Conservation (phyloP, 2,797 vertebrate species). For the Sebastes jordani region DNA sequence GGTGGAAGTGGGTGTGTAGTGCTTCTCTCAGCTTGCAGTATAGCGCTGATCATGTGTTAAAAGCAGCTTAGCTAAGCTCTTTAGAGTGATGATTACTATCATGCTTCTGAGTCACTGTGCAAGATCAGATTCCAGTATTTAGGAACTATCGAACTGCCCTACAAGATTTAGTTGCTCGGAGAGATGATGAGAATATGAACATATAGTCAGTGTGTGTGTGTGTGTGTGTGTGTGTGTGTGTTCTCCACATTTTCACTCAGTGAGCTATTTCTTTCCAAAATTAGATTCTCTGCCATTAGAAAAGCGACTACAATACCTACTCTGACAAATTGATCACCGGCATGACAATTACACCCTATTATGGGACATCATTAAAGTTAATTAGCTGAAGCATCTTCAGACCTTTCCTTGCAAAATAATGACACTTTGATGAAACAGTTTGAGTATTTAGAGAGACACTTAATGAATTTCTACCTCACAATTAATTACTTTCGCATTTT, state of each 20-base stretch:
- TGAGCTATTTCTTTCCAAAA: conserved; percentile 15
- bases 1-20: conserved; percentile 33
- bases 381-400: conserved; percentile 52
- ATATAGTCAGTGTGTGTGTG: conserved; percentile 18
- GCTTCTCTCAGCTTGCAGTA: conserved; percentile 41
- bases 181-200: conserved; percentile 24
- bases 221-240: conserved; percentile 4
- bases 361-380: conserved; percentile 51
- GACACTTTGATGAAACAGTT: conserved; percentile 51
- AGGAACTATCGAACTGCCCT: conserved; percentile 33
- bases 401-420: conserved; percentile 53
- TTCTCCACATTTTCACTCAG: background rate
- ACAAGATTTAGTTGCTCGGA: conserved; percentile 12
- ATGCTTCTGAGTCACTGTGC: conserved; percentile 15
- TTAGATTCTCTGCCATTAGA: conserved; percentile 18
- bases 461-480: conserved; percentile 33
- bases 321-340: conserved; percentile 55
- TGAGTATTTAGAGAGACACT: conserved; percentile 31
- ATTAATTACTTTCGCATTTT: conserved; percentile 17
- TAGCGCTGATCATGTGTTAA: conserved; percentile 54
- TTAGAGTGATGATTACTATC: conserved; percentile 54
- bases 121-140: conserved; percentile 52
- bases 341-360: conserved; percentile 45
- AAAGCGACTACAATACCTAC: conserved; percentile 15
- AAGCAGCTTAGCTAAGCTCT: conserved; percentile 66